These are phyloP conservation scores for Adelosebastes latens DNA, from an alignment of 2,797 vertebrate species.

Conservation along the genomic window DNA sequence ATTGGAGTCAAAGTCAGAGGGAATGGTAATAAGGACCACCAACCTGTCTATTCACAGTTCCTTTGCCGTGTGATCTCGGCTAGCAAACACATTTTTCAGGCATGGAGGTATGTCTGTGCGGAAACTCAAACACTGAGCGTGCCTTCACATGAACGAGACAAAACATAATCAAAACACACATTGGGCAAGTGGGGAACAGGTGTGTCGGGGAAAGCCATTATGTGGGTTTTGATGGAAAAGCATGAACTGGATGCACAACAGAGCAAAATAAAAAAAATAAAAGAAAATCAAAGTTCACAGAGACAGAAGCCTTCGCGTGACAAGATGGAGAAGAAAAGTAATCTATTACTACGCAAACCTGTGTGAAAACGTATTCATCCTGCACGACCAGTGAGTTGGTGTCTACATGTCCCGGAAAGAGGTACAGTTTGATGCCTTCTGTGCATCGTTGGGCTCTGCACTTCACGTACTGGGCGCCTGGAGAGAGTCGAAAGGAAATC, in stretches of 20 bases:
- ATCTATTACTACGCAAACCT: constrained; percentile 81
- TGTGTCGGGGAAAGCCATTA: constrained; percentile 71
- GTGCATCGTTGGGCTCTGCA: constrained; percentile 93
- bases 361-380: constrained; percentile 96
- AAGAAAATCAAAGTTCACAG: constrained; percentile 35
- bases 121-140: constrained; percentile 48
- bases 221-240: constrained; percentile 68
- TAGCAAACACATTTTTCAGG: constrained; percentile 54
- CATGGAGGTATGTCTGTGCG: constrained; percentile 32
- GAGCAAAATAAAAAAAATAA: constrained; percentile 25
- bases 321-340: constrained; percentile 26
- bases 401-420: constrained; percentile 91
- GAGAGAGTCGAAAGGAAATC: constrained; percentile 53
- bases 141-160: constrained; percentile 58
- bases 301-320: constrained; percentile 12
- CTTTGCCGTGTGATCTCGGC: constrained; percentile 28
- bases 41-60: constrained; percentile 61
- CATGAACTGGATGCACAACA: constrained; percentile 46
- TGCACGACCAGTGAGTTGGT: constrained; percentile 95
- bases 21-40: constrained; percentile 68
- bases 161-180: constrained; percentile 73
- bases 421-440: constrained; percentile 87
- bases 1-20: constrained; percentile 78
- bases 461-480: constrained; percentile 93
- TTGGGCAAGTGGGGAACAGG: constrained; percentile 69